A percentile compares a stretch with the other conserved stretches of the same genome.
phyloP scores from a whole-genome alignment of 2,888 invertebrate species.

The Baccha elongata region DNA sequence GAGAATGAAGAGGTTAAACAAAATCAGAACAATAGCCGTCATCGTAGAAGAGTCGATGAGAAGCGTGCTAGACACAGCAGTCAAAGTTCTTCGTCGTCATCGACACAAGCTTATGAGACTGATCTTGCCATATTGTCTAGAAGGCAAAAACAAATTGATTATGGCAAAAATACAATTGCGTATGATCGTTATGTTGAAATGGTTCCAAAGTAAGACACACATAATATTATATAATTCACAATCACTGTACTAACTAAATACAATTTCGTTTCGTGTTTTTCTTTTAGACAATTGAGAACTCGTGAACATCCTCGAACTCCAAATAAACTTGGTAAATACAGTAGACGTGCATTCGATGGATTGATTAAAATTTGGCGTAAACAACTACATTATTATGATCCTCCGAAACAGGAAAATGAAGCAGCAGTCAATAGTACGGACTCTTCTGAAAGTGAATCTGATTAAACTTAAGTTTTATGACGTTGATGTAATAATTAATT shows the following conservation, averaged over 20 bases:
- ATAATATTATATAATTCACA: too few species aligned
- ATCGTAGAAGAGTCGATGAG: constrained; percentile 76
- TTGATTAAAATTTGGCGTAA: constrained; percentile 94
- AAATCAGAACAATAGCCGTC: constrained; percentile 8
- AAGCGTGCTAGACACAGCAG: constrained; percentile 79
- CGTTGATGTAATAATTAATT: background rate
- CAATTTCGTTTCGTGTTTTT: background rate
- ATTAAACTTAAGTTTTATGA: constrained; percentile 13
- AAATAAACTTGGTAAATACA: constrained; percentile 93
- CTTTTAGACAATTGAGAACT: constrained; percentile 85
- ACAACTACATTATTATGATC: constrained; percentile 91
- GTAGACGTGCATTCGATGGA: constrained; percentile 96
- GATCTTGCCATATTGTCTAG: constrained; percentile 88
- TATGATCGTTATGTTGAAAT: constrained; percentile 89
- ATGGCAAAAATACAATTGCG: constrained; percentile 95
- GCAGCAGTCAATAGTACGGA: constrained; percentile 38
- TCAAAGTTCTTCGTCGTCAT: constrained; percentile 77
- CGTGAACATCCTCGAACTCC: constrained; percentile 94
- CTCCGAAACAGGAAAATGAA: constrained; percentile 78
- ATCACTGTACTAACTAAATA: too few species aligned
- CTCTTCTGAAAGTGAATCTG: constrained; percentile 61
- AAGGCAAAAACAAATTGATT: constrained; percentile 96
- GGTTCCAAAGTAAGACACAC: constrained; percentile 90
- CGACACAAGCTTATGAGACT: constrained; percentile 84
- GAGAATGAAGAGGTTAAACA: constrained; percentile 59